Evolutionary conservation across 2,888 invertebrate species (phyloP).

Genomic region (Disparrhopalites patrizii): DNA sequence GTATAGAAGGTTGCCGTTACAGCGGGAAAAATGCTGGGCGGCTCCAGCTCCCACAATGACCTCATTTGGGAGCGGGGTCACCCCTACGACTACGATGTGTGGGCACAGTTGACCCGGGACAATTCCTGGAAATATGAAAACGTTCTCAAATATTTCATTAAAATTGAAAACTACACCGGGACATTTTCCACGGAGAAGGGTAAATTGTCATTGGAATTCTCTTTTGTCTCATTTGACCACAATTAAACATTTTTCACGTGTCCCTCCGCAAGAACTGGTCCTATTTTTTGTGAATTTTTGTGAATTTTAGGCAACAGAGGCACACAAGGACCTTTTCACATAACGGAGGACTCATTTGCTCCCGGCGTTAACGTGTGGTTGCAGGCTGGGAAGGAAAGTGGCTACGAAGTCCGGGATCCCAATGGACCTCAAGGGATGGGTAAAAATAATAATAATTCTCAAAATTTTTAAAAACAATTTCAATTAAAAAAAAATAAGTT

Average conservation of each 20-base stretch:
- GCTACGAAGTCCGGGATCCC: background rate
- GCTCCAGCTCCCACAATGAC: background rate
- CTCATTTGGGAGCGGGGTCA: background rate
- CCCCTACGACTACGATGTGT: background rate
- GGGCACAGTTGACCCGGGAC: background rate
- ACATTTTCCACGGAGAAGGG: no score
- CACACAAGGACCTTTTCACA: no score
- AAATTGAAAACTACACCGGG: slow-evolving; percentile 6
- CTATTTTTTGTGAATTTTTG: no score
- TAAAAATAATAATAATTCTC: background rate
- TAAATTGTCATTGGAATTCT: background rate
- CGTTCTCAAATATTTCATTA: background rate
- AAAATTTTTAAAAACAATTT: background rate
- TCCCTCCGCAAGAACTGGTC: background rate
- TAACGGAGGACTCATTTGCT: no score
- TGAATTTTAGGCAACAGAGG: no score
- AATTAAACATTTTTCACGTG: background rate
- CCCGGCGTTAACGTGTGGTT: background rate
- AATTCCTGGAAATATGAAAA: background rate
- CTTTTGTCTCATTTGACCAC: background rate
- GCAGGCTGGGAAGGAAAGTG: background rate
- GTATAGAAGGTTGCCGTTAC: background rate
- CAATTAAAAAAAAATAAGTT: background rate
- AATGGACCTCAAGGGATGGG: background rate
- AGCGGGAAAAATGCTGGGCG: slow-evolving; percentile 5